Conservation (phyloP, 2,113 vertebrate genomes). For the Nothoprocta perdicaria region DNA sequence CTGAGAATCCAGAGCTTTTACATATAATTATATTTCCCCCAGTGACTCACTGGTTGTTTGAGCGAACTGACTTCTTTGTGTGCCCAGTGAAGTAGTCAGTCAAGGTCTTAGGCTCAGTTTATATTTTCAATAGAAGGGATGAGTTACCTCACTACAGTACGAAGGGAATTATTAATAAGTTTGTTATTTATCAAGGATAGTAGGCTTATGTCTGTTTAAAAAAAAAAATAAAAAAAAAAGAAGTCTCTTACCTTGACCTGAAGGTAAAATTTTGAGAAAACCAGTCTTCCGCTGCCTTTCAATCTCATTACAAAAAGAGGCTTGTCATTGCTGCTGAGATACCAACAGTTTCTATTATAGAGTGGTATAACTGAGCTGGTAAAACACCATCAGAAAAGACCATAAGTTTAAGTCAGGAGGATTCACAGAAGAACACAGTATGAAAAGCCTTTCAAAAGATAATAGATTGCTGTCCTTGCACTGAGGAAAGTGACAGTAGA, state of each 20-base stretch:
- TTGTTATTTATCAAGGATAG: not conserved
- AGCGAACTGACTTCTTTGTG: not conserved
- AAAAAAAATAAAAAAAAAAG: not conserved
- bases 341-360: not conserved
- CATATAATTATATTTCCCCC: not conserved
- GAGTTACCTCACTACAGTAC: not conserved
- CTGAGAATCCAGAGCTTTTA: not conserved
- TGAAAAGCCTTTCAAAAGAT: not conserved
- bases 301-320: not conserved
- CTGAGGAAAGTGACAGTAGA: not conserved
- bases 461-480: not conserved
- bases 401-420: not conserved
- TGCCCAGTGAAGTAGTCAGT: not conserved
- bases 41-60: not conserved
- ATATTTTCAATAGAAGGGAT: not conserved
- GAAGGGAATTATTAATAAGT: not conserved
- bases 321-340: not conserved
- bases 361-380: not conserved
- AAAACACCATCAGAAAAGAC: not conserved
- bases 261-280: not conserved
- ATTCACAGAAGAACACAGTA: not conserved
- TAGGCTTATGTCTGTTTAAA: not conserved
- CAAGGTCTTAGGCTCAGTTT: not conserved
- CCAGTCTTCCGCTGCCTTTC: not conserved
- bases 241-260: not conserved